Evolutionary conservation across 2,113 vertebrate species (phyloP).

Genomic region (Hippocampus barbouri): DNA sequence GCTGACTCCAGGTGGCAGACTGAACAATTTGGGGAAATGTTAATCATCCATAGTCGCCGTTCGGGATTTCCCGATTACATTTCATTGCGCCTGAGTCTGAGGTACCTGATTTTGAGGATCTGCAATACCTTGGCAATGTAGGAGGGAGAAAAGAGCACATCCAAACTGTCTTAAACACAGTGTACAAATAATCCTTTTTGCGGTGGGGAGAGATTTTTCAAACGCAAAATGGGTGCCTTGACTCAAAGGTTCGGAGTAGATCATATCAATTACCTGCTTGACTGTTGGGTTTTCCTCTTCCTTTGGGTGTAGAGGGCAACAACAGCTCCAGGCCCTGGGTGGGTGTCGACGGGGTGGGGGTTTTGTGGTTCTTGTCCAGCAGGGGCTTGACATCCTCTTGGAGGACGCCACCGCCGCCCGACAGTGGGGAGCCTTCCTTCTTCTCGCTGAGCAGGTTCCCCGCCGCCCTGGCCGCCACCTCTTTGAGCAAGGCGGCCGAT

Average conservation of each 20-base stretch:
- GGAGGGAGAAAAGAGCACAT: too few species aligned
- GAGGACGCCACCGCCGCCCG: conserved; percentile 66
- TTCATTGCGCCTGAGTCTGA: too few species aligned
- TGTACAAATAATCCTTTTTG: background rate
- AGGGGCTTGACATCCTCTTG: conserved; percentile 84
- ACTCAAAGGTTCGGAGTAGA: background rate
- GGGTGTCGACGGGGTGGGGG: conserved; percentile 80
- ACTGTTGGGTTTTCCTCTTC: conserved; percentile 84
- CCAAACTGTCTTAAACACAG: too few species aligned
- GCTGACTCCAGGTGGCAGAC: too few species aligned
- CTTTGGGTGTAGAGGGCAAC: conserved; percentile 87
- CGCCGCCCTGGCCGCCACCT: conserved; percentile 94
- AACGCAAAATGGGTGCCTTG: background rate
- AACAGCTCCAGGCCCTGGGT: conserved; percentile 87
- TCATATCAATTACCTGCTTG: conserved; percentile 76
- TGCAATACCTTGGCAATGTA: too few species aligned
- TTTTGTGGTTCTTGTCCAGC: conserved; percentile 90
- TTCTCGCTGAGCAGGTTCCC: conserved; percentile 92
- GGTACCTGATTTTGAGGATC: too few species aligned
- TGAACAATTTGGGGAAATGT: too few species aligned
- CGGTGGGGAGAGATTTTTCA: background rate
- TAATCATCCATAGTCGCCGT: too few species aligned
- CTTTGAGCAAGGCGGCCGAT: conserved; percentile 95
- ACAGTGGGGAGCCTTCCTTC: conserved; percentile 74
- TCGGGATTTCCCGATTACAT: too few species aligned